Conservation (phyloP, 1,140 invertebrate species). For the Venturia canescens region DNA sequence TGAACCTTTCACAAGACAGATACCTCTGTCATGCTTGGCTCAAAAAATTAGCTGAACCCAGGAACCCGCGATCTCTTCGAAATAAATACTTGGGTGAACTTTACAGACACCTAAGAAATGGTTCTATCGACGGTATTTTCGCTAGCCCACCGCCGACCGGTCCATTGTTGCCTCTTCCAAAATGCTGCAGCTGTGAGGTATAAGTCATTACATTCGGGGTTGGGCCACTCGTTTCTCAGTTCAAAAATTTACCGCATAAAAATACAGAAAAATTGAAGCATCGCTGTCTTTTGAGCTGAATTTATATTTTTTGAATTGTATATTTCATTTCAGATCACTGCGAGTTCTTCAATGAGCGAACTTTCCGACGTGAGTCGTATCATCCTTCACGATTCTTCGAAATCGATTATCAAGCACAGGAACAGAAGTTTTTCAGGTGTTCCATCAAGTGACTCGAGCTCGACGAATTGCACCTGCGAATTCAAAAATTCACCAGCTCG, state of each 20-base stretch:
- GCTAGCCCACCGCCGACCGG: constrained; percentile 63
- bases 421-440: background rate
- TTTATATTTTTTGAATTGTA: background rate
- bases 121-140: constrained; percentile 66
- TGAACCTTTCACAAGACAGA: constrained; percentile 60
- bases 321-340: constrained; percentile 26
- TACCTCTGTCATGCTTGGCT: constrained; percentile 70
- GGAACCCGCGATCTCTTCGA: constrained; percentile 64
- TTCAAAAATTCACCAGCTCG: background rate
- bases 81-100: constrained; percentile 72
- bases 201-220: background rate
- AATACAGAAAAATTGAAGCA: too few relatives aligned
- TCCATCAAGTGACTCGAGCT: constrained; percentile 25
- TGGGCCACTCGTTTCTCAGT: background rate
- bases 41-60: constrained; percentile 66
- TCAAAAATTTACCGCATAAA: too few relatives aligned
- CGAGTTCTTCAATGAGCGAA: constrained; percentile 58
- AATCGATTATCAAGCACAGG: constrained; percentile 15
- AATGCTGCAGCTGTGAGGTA: constrained; percentile 53
- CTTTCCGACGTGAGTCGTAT: constrained; percentile 50
- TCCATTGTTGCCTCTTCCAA: constrained; percentile 52
- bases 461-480: constrained; percentile 19
- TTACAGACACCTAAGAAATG: constrained; percentile 64
- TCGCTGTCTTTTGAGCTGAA: too few relatives aligned
- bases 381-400: background rate